Base-by-base conservation (phyloP, 2,888 invertebrate species). In the Phalera bucephala region DNA sequence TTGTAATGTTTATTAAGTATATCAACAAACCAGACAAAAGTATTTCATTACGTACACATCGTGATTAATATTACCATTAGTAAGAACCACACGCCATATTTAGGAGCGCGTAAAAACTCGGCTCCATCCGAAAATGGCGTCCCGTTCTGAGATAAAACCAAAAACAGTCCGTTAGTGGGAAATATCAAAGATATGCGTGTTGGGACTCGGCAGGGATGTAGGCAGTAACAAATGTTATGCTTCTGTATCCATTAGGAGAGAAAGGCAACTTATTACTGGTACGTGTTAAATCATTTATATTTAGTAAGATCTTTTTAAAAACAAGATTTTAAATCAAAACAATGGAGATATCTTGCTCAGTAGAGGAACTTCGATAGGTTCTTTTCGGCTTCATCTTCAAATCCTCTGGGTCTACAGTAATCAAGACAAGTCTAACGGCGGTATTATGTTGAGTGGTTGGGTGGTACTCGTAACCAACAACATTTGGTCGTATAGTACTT, bases 51-150 rank as follows among this genome's bases (percentile, higher is more conserved):
- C 38, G 55, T 45, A 69, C 50, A 68, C 70, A 76, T 80, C 74
- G 76, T 80, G 80, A 82, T 72, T 73, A 73, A 77, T 74, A 71
- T 79, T 73, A 66, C 71, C 75, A 76, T 76, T 73, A 72, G 59
- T 45, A 65, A 64, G 60, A 46, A 44, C 50, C 38, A 41, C 32
- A 33, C 15, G 36, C 79, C 77, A 50, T 73, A 71, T 80, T 67
- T 55, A 68, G 75, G 45, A 27, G 38, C 42, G 41, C 40, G 52
- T 58, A 82, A 81, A 82, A 82, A 69, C 69, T 63, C 53, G 70
- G 53, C 65, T 62, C 40, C 53, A 54, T 35, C 78, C 77, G 49
- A 73, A 79, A 65, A 66, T 59, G 77, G 74, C 52, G 33, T 38
- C 44, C 35, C 33, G 56, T 13, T 49, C 45, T 41, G 47, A 65